Evolutionary conservation across 2,888 invertebrate genomes (phyloP).

Genomic region (Caenorhabditis sinica): DNA sequence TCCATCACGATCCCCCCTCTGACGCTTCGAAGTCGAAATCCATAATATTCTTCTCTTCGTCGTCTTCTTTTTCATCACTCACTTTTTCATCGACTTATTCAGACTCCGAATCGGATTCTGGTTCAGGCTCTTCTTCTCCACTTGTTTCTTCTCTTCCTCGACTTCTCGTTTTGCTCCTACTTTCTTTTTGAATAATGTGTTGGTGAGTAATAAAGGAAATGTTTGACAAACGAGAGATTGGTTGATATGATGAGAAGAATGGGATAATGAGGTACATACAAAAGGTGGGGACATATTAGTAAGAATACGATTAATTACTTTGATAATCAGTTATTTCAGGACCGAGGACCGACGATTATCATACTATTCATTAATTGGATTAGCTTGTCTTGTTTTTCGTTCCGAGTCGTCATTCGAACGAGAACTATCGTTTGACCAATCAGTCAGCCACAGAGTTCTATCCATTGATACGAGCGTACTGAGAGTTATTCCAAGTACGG

Average conservation of each 20-base stretch:
- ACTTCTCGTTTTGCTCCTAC: conserved; percentile 27
- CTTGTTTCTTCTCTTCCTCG: conserved; percentile 18
- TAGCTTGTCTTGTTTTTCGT: conserved; percentile 84
- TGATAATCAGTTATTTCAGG: not conserved
- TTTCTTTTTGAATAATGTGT: conserved; percentile 55
- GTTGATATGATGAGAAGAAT: not conserved
- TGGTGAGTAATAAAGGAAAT: conserved; percentile 1
- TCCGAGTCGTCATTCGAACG: too few relatives aligned
- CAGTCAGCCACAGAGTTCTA: too few relatives aligned
- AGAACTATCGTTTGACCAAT: too few relatives aligned
- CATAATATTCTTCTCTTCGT: conserved; percentile 61
- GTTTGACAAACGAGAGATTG: not conserved
- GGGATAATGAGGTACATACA: not conserved
- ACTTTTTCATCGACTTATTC: conserved; percentile 44
- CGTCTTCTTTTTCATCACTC: conserved; percentile 53
- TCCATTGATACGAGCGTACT: too few relatives aligned
- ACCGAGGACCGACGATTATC: not conserved
- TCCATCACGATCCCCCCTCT: conserved; percentile 76
- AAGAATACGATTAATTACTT: conserved; percentile 3
- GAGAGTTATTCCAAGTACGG: too few relatives aligned
- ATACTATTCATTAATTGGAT: not conserved
- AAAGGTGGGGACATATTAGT: not conserved
- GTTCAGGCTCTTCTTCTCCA: conserved; percentile 30
- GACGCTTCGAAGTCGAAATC: conserved; percentile 80
- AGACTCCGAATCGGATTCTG: conserved; percentile 25